A percentile compares a stretch with the other conserved stretches of the same genome.
Evolutionary conservation across 2,113 vertebrate species (phyloP).

Genomic region (Petrocephalus microphthalmus): DNA sequence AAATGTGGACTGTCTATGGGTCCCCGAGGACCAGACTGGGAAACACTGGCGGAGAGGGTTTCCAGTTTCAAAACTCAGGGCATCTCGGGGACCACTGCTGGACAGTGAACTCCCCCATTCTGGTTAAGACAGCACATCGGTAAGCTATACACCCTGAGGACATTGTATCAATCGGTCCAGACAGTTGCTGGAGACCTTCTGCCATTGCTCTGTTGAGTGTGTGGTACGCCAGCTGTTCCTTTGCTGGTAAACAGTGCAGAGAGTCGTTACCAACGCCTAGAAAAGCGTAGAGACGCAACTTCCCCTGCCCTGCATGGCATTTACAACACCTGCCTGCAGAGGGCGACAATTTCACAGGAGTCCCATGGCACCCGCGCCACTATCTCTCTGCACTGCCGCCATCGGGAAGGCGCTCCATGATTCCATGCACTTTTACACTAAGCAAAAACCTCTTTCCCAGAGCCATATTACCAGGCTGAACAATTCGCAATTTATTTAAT

Average conservation of each 20-base stretch:
- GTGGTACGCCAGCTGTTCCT: background rate
- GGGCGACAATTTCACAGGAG: background rate
- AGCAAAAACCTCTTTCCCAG: background rate
- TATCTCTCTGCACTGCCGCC: background rate
- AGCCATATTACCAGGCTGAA: background rate
- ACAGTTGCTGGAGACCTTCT: background rate
- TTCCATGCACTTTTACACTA: background rate
- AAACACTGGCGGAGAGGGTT: background rate
- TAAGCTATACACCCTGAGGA: background rate
- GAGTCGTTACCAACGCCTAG: background rate
- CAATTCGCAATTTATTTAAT: background rate
- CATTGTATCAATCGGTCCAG: background rate
- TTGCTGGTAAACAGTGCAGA: background rate
- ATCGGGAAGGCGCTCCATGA: background rate
- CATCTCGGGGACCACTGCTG: background rate
- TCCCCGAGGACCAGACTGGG: no score
- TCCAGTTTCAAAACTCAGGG: background rate
- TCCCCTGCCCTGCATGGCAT: background rate
- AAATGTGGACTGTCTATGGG: no score
- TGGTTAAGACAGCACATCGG: background rate
- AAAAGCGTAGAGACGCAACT: background rate
- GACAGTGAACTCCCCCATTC: background rate
- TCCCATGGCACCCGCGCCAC: background rate
- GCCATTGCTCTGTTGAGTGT: background rate
- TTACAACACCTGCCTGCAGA: background rate